Percentiles rank a stretch among this genome's conserved stretches.
Conservation (phyloP, 1,140 invertebrate genomes). For the Thaumetopoea pityocampa region DNA sequence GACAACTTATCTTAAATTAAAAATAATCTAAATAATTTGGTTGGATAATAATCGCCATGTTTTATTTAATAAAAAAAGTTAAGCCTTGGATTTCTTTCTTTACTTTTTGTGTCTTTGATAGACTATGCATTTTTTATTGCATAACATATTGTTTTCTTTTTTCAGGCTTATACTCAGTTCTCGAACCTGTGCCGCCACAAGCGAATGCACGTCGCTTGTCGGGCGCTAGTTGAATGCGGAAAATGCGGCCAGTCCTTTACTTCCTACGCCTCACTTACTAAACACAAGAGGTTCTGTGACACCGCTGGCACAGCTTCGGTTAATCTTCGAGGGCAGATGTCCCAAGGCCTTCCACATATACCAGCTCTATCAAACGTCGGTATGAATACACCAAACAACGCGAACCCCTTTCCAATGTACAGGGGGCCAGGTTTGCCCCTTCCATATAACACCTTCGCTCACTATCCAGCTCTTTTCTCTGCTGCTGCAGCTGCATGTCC, state of each 20-base stretch:
- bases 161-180: slow-evolving; percentile 98
- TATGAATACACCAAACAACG: slow-evolving; percentile 72
- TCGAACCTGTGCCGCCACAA: slow-evolving; percentile 99
- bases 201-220: slow-evolving; percentile 96
- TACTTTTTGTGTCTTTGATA: no score
- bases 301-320: slow-evolving; percentile 72
- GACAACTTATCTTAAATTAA: no score
- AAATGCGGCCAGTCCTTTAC: slow-evolving; percentile 95
- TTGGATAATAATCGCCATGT: no score
- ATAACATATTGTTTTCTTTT: slow-evolving; percentile 55
- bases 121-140: no score
- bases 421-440: slow-evolving; percentile 76
- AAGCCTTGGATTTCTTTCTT: no score
- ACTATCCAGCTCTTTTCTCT: slow-evolving; percentile 78
- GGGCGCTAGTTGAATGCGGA: slow-evolving; percentile 91
- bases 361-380: slow-evolving; percentile 64
- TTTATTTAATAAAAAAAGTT: no score
- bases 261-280: slow-evolving; percentile 88
- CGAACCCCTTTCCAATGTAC: slow-evolving; percentile 84
- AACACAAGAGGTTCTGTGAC: slow-evolving; percentile 91
- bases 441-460: slow-evolving; percentile 79
- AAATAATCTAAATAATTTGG: no score
- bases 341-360: slow-evolving; percentile 72
- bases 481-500: slow-evolving; percentile 62
- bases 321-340: slow-evolving; percentile 62